phyloP scores from a whole-genome alignment of 2,888 invertebrate species.

The Linyphia triangularis region DNA sequence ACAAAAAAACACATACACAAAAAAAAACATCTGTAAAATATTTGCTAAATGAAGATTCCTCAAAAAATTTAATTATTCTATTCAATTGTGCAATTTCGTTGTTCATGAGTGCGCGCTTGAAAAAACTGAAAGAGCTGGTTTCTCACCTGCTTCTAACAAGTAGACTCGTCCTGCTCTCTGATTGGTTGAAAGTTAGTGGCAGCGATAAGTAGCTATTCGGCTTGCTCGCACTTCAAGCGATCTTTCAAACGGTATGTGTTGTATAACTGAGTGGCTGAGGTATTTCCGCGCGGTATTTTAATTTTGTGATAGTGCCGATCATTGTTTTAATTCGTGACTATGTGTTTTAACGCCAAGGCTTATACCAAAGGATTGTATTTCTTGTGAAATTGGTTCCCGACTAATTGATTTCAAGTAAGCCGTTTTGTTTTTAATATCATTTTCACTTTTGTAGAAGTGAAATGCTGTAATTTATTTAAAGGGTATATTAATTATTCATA shows the following conservation, averaged over 20 bases:
- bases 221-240: slow-evolving; percentile 12
- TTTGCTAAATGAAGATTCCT: too few species aligned
- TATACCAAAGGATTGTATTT: neutral
- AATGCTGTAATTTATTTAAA: too few species aligned
- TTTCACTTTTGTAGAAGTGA: neutral
- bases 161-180: slow-evolving; percentile 40
- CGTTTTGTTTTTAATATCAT: neutral
- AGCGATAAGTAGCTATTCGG: slow-evolving; percentile 4
- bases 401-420: slow-evolving; percentile 15
- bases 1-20: too few species aligned
- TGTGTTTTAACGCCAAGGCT: neutral
- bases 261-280: neutral
- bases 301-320: neutral
- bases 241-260: slow-evolving; percentile 32
- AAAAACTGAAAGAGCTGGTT: too few species aligned
- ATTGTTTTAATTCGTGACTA: neutral
- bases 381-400: neutral
- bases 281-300: neutral
- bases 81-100: too few species aligned
- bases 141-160: neutral
- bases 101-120: too few species aligned
- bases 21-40: too few species aligned
- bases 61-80: too few species aligned
- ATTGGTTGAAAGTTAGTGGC: slow-evolving; percentile 60
- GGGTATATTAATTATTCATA: too few species aligned